Conservation (phyloP, 2,888 invertebrate species). For the Meliscaeva auricollis region DNA sequence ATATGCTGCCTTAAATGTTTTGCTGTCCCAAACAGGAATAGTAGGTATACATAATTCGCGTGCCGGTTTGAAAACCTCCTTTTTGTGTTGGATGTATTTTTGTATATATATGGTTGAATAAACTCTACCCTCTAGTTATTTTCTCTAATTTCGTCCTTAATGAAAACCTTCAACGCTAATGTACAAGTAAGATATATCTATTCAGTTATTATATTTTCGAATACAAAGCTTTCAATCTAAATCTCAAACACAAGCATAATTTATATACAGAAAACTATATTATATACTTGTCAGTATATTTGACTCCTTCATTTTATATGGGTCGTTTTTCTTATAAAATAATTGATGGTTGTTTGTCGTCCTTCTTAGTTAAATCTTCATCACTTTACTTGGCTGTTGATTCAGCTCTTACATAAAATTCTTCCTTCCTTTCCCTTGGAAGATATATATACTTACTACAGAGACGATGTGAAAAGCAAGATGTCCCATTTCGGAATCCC, state of each 20-base stretch:
- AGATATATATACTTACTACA: no score
- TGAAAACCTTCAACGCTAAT: neutral
- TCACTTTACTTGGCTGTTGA: conserved; percentile 19
- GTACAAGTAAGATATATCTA: neutral
- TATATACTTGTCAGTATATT: neutral
- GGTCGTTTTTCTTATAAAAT: neutral
- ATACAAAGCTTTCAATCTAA: neutral
- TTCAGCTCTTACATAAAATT: conserved; percentile 1
- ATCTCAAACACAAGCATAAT: neutral
- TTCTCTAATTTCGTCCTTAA: neutral
- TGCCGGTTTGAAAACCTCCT: neutral
- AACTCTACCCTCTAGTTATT: conserved; percentile 23
- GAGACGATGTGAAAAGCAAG: conserved; percentile 7
- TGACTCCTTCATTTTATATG: neutral
- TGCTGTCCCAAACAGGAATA: conserved; percentile 3
- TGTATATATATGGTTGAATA: conserved; percentile 14
- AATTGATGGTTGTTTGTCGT: conserved; percentile 19
- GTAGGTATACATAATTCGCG: conserved; percentile 10
- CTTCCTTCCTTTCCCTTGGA: neutral
- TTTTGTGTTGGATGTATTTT: neutral
- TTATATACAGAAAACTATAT: neutral
- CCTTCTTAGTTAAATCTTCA: conserved; percentile 35
- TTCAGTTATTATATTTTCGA: neutral
- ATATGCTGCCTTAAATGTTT: neutral
- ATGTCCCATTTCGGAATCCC: conserved; percentile 31